phyloP scores from a whole-genome alignment of 2,113 vertebrate species.

The Phyllopteryx taeniolatus region DNA sequence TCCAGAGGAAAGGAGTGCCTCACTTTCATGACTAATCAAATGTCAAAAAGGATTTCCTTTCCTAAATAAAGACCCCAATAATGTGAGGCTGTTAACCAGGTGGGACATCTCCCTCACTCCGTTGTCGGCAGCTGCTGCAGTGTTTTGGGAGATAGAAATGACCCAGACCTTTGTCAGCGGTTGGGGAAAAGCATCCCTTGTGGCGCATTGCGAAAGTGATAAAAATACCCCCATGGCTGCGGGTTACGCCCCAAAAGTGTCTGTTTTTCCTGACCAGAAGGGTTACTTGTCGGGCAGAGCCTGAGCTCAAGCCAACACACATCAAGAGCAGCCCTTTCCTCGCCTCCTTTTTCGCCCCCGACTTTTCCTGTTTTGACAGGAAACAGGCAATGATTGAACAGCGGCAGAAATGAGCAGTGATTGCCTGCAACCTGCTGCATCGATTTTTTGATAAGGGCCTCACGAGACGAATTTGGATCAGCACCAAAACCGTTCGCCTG shows the following conservation, averaged over 20 bases:
- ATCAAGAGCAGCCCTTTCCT: constrained; percentile 71
- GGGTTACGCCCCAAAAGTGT: constrained; percentile 53
- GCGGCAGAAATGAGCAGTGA: constrained; percentile 65
- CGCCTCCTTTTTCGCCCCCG: constrained; percentile 64
- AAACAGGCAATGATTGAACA: constrained; percentile 71
- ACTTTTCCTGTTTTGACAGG: constrained; percentile 77
- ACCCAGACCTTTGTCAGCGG: constrained; percentile 67
- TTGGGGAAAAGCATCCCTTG: constrained; percentile 64
- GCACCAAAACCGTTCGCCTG: not conserved
- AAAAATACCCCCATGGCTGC: constrained; percentile 63
- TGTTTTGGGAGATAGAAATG: constrained; percentile 53
- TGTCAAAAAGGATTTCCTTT: constrained; percentile 68
- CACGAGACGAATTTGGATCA: not conserved
- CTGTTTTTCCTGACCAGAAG: constrained; percentile 65
- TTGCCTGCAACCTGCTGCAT: constrained; percentile 55
- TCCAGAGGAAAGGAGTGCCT: constrained; percentile 59
- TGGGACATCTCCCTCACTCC: constrained; percentile 47
- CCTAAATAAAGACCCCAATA: constrained; percentile 62
- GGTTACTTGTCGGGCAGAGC: constrained; percentile 58
- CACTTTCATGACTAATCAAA: constrained; percentile 68
- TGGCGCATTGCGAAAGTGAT: constrained; percentile 63
- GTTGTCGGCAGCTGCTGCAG: constrained; percentile 17
- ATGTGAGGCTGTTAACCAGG: constrained; percentile 37
- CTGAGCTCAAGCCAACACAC: constrained; percentile 63
- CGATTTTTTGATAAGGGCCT: constrained; percentile 56